Evolutionary conservation across 2,113 vertebrate genomes (phyloP), one percentile per base, ranked within the genome.

Genomic region (Electrona antarctica): DNA sequence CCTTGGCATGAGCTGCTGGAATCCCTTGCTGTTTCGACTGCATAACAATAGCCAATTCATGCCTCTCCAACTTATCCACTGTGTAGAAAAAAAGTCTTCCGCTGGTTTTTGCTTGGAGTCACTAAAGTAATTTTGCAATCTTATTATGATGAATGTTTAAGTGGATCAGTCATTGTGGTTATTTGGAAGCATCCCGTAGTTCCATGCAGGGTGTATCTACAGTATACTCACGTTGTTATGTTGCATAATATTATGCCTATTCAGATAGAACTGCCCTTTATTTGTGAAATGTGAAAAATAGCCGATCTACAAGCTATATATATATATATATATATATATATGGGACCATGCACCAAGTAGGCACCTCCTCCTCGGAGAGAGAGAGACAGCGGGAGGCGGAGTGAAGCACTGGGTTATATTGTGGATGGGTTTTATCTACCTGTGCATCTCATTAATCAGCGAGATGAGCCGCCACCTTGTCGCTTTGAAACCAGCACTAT

Each of bases 1-100:
- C 78, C 73, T 69, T 77, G 65, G 64, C 66, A 69, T 68, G 74
- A 87, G 79, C 79, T 83, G 54, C 74, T 65, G 70, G 73, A 79
- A 76, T 84, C 60, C 78, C 66, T 73, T 62, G 57, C 76, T 83
- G 79, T 86, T 84, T 76, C 69, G 72, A 77, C 73, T 66, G 58
- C 21, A 10, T 75, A 81, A 82, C 71, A 87, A 83, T 80, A 60
- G 64, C 67, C 33, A 82, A 79, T 85, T 60, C 57, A 71, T 54
- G 71, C 80, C 69, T 75, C 21, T 67, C 67, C 51, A 47, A 58
- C 67, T 82, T 76, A 89, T 86, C 62, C 73, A 46, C 63, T 59
- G 41, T 11, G 70, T 71, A 69, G 68, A 58, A 59, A 21, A 29
- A 50, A 28, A 14, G 45, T 76, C 62, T 10, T 60, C 7, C 51